Evolutionary conservation across 2,888 invertebrate species (phyloP).

Genomic region (Bembecia ichneumoniformis): DNA sequence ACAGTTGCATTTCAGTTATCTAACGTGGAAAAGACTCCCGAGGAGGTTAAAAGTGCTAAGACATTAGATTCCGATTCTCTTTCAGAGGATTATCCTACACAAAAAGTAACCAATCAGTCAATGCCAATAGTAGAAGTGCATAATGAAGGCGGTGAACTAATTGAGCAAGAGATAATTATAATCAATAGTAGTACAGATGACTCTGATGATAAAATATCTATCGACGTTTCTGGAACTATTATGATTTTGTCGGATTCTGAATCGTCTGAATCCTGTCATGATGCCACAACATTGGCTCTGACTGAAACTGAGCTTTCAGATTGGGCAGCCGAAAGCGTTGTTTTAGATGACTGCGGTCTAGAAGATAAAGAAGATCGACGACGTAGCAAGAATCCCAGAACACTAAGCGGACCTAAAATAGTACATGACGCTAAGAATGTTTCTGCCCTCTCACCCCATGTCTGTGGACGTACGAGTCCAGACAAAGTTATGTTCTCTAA

Average conservation of each 20-base stretch:
- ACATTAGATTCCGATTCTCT: conserved; percentile 72
- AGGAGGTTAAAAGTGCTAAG: conserved; percentile 33
- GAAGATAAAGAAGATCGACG: conserved; percentile 45
- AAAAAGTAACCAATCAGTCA: conserved; percentile 49
- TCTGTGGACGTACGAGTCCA: conserved; percentile 53
- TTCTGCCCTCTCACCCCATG: conserved; percentile 47
- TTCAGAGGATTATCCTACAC: conserved; percentile 52
- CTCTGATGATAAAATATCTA: conserved; percentile 35
- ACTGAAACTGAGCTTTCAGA: conserved; percentile 92
- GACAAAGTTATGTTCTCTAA: conserved; percentile 51
- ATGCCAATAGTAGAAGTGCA: conserved; percentile 83
- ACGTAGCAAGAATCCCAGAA: conserved; percentile 41
- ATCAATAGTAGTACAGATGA: conserved; percentile 46
- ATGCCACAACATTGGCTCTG: conserved; percentile 79
- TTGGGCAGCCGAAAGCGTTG: conserved; percentile 87
- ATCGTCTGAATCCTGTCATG: conserved; percentile 79
- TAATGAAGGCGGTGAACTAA: conserved; percentile 77
- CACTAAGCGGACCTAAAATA: conserved; percentile 46
- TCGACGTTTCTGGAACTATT: conserved; percentile 40
- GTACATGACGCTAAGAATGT: conserved; percentile 57
- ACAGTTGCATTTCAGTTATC: neutral
- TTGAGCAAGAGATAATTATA: conserved; percentile 73
- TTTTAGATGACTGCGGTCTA: conserved; percentile 79
- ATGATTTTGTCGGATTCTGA: conserved; percentile 54
- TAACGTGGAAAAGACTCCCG: conserved; percentile 25